phyloP scores from a whole-genome alignment of 2,113 vertebrate species.

The Scytalopus superciliaris region DNA sequence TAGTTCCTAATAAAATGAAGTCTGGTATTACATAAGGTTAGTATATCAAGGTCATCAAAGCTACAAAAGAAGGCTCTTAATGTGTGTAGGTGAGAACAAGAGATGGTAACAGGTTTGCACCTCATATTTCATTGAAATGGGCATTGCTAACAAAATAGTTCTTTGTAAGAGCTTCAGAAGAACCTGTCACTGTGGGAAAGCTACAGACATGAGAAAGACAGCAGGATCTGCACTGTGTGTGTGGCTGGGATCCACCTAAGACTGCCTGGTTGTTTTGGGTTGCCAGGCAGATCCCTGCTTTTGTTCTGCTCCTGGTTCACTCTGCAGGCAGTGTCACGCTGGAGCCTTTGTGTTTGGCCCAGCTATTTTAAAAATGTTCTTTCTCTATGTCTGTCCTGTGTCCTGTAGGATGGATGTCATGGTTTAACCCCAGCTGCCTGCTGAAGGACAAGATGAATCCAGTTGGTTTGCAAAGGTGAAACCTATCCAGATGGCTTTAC shows the following conservation, averaged over 20 bases:
- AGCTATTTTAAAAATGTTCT: not conserved
- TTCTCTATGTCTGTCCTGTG: not conserved
- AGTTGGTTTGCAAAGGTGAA: not conserved
- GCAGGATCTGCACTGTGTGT: accelerated
- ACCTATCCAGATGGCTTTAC: not conserved
- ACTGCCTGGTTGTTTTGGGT: not conserved
- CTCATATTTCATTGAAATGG: not conserved
- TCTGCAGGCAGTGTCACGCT: not conserved
- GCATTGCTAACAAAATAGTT: not conserved
- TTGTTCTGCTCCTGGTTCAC: not conserved
- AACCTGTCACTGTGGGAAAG: not conserved
- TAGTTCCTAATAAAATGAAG: not conserved
- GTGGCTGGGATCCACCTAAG: not conserved
- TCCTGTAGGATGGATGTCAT: not conserved
- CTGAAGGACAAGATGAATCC: not conserved
- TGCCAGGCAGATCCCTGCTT: not conserved
- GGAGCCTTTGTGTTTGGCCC: not conserved
- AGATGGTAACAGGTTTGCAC: not conserved
- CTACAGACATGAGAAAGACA: not conserved
- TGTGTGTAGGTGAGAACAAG: not conserved
- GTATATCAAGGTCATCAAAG: not conserved
- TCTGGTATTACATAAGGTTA: not conserved
- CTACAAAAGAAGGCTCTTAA: not conserved
- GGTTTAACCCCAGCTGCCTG: not conserved
- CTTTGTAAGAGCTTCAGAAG: constrained; percentile 29